Base-by-base conservation (phyloP, 2,888 invertebrate species). In the Fabriciana adippe region DNA sequence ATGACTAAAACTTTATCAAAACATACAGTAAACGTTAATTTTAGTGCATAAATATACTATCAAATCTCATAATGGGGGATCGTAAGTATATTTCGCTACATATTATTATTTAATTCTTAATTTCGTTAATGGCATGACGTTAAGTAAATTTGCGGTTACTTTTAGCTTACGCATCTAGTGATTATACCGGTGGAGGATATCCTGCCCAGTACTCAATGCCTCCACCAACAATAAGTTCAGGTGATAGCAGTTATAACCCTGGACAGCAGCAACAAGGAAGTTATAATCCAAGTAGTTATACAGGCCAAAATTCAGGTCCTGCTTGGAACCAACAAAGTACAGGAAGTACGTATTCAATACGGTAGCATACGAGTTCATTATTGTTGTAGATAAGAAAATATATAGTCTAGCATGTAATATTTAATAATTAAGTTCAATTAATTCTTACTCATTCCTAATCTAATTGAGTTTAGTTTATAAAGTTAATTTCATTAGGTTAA, bases 191-290 rank as follows among this genome's bases (percentile, higher is more conserved):
- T 65, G 83, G 87, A 69, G 87, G 90, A 65, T 90, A 90, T 78
- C 85, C 89, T 47, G 84, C 88, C 73, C 88, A 90, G 80, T 90
- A 93, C 84, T 86, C 93, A 64, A 85, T 92, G 80, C 89, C 93
- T 73, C 89, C 92, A 66, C 89, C 93, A 57, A 76, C 89, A 61
- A 81, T 89, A 78, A 79, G 85, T 73, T 83, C 89, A 60, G 83
- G 88, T 60, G 93, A 90, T 71, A 92, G 82, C 74, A 90, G 78
- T 78, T 87, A 87, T 75, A 82, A 82, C 60, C 81, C 82, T 68
- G 79, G 79, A 55, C 75, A 74, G 61, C 89, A 78, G 70, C 89
- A 78, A 71, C 81, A 85, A 82, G 83, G 84, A 61, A 78, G 81
- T 21, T 91, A 89, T 73, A 84, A 82, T 71, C 89, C 85, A 80